A percentile compares a stretch with the other conserved stretches of the same genome.
phyloP scores from a whole-genome alignment of 1,140 invertebrate species.

The Pogonomyrmex californicus region DNA sequence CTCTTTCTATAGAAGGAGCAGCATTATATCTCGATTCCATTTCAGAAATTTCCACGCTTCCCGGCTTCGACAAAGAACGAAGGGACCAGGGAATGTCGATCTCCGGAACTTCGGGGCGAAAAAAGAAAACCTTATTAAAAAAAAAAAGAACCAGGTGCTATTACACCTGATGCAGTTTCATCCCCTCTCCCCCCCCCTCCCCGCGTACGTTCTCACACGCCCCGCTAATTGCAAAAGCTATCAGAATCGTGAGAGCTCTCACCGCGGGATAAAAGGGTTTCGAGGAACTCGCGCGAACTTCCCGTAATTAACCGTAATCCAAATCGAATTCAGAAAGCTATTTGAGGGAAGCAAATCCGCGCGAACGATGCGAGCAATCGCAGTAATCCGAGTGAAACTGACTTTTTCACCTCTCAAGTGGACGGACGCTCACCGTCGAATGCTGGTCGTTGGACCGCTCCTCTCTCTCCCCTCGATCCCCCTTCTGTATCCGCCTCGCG shows the following conservation, averaged over 20 bases:
- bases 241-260: neutral
- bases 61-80: conserved; percentile 6
- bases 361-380: conserved; percentile 40
- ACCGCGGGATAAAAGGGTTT: neutral
- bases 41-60: conserved; percentile 7
- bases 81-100: neutral
- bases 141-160: neutral
- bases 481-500: conserved; percentile 1
- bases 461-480: neutral
- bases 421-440: conserved; percentile 28
- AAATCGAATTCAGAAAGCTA: neutral
- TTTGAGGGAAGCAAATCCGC: neutral
- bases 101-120: neutral
- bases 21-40: conserved; percentile 6
- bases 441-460: conserved; percentile 2
- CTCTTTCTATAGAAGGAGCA: neutral
- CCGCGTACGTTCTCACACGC: neutral
- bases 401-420: neutral
- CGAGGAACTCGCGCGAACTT: neutral
- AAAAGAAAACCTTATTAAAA: neutral
- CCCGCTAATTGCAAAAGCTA: conserved; percentile 28
- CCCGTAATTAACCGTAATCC: neutral
- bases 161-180: conserved; percentile 16
- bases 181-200: neutral
- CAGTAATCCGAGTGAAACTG: neutral